Evolutionary conservation across 2,888 invertebrate species (phyloP), one percentile per base, ranked within the genome.

Genomic region (Torymus auratus): DNA sequence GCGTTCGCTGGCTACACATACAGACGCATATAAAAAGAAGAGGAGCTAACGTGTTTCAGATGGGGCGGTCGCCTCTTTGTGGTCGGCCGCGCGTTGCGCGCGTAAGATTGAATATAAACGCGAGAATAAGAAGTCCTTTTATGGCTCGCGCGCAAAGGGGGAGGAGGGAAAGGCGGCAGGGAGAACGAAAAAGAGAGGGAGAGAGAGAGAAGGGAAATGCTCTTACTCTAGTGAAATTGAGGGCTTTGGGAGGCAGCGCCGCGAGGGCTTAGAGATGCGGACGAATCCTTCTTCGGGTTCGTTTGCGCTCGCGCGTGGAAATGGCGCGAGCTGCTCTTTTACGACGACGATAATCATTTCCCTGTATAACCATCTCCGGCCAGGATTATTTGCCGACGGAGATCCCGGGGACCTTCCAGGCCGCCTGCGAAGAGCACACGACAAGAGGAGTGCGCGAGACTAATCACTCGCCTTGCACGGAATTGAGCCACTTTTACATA

Each of bases 121-220:
- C 88, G 89, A 89, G 89, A 90, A 90, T 90, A 89, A 90, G 89
- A 88, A 89, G 89, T 88, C 87, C 88, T 89, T 90, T 90, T 90
- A 90, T 88, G 88, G 88, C 89, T 87, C 87, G 23, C 89, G 87
- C 87, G 23, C 60, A 41, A 7, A 41, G 41, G 70, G n/a, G 56
- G 11, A 61, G 62, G 41, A 64, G 17, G n/a, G 72, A 55, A 52
- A 50, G n/a, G 70, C 15, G 12, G 0, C 15, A 7, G 15, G 15
- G 28, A 50, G 41, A 15, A 56, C 13, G 23, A 56, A 60, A 58
- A 75, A 52, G 62, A 41, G 64, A 70, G 64, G 64, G 78, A 58
- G 58, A 13, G 67, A 64, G 64, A 55, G 64, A 13, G 77, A 14
- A 58, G 64, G n/a, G 55, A 72, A 69, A 23, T 87, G 87, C 87